Evolutionary conservation across 2,113 vertebrate species (phyloP).

Genomic region (Brienomyrus brachyistius): DNA sequence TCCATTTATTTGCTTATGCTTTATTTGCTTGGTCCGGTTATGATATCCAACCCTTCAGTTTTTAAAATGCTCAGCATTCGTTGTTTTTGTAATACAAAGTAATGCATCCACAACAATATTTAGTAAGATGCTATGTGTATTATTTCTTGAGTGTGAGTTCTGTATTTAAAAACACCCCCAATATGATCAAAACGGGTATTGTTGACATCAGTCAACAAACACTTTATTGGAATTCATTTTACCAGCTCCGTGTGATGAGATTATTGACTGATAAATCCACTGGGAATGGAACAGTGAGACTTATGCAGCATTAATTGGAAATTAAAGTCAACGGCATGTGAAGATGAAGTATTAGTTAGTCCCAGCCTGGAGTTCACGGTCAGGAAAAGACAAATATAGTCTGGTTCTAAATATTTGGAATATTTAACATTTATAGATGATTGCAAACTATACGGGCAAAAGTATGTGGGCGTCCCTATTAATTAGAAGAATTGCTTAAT

Average conservation of each 20-base stretch:
- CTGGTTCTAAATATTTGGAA: not conserved
- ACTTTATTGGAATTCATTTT: not conserved
- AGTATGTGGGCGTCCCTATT: not conserved
- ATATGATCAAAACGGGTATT: not conserved
- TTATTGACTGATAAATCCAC: not conserved
- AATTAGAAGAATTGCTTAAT: not conserved
- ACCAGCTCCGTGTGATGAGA: not conserved
- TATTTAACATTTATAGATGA: not conserved
- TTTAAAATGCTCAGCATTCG: not conserved
- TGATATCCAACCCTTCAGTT: not conserved
- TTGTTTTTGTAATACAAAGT: not conserved
- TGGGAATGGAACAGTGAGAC: not conserved
- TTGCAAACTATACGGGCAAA: not conserved
- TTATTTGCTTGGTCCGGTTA: not conserved
- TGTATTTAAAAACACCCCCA: not conserved
- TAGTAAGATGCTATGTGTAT: not conserved
- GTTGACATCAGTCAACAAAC: not conserved
- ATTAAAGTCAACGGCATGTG: not conserved
- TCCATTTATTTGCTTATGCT: not conserved
- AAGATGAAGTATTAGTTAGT: not conserved
- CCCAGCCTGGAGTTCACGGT: not conserved
- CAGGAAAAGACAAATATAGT: not conserved
- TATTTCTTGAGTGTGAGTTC: not conserved
- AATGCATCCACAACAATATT: not conserved
- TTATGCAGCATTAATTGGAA: not conserved